phyloP scores from a whole-genome alignment of 2,888 invertebrate genomes.

The Mythimna albipuncta region DNA sequence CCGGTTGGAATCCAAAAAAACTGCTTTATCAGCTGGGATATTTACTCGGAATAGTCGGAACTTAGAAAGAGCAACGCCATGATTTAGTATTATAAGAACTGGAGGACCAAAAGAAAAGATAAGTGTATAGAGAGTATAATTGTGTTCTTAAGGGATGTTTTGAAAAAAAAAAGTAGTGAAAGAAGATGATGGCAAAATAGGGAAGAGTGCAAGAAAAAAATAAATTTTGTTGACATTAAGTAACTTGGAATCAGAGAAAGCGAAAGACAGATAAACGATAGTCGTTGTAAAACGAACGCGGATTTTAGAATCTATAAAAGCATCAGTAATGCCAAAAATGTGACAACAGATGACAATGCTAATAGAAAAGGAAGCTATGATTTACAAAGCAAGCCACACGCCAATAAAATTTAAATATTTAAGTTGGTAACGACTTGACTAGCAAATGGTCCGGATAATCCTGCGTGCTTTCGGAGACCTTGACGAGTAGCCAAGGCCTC shows the following conservation, averaged over 20 bases:
- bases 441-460: constrained; percentile 80
- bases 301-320: neutral
- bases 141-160: neutral
- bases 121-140: neutral
- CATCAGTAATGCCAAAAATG: constrained; percentile 8
- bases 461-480: constrained; percentile 83
- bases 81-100: constrained; percentile 1
- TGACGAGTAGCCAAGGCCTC: constrained; percentile 79
- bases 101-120: neutral
- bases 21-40: constrained; percentile 52
- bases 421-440: constrained; percentile 70
- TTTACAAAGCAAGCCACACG: constrained; percentile 44
- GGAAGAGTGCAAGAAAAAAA: neutral
- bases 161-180: neutral
- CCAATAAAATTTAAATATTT: constrained; percentile 63
- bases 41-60: constrained; percentile 35
- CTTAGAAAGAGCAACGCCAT: constrained; percentile 12
- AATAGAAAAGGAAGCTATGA: constrained; percentile 60
- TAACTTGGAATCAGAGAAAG: neutral
- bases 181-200: neutral
- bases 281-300: neutral
- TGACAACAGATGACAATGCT: constrained; percentile 16
- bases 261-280: neutral
- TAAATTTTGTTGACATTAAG: neutral
- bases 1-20: constrained; percentile 49